phyloP scores from a whole-genome alignment of 2,888 invertebrate genomes.

The Caenorhabditis afra region DNA sequence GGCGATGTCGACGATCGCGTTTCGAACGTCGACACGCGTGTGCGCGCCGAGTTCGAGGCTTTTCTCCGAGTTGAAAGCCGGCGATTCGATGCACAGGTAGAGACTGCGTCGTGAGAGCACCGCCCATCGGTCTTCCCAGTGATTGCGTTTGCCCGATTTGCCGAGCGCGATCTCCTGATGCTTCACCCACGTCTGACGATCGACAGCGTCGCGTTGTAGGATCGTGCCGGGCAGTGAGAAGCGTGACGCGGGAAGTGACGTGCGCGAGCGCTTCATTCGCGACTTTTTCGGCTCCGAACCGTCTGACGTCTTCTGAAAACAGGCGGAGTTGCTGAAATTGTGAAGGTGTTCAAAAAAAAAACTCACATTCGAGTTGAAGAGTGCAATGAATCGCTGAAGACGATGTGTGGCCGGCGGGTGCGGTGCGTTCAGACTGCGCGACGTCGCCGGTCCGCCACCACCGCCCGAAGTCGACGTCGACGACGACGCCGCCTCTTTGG shows the following conservation, averaged over 20 bases:
- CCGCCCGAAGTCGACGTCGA: conserved; percentile 27
- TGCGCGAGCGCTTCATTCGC: conserved; percentile 65
- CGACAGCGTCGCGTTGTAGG: conserved; percentile 39
- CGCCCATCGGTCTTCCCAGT: conserved; percentile 70
- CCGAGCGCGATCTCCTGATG: conserved; percentile 67
- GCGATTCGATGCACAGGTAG: conserved; percentile 65
- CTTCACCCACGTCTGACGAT: conserved; percentile 65
- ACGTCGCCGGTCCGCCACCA: conserved; percentile 36
- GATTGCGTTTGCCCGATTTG: conserved; percentile 62
- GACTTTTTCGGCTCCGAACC: conserved; percentile 45
- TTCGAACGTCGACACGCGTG: conserved; percentile 66
- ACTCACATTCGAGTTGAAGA: conserved; percentile 60
- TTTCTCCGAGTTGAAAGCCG: conserved; percentile 51
- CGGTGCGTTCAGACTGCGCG: conserved; percentile 60
- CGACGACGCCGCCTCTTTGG: conserved; percentile 10
- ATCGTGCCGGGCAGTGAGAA: conserved; percentile 58
- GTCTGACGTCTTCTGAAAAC: conserved; percentile 44
- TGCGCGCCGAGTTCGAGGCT: conserved; percentile 48
- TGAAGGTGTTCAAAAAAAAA: neutral
- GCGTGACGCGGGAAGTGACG: conserved; percentile 63
- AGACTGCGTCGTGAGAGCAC: conserved; percentile 58
- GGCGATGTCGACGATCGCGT: conserved; percentile 69
- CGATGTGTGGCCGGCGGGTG: conserved; percentile 66
- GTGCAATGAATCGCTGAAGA: conserved; percentile 66
- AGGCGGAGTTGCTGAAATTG: neutral